Base-by-base conservation (phyloP, 2,797 vertebrate species). In the Chloroceryle amazona region DNA sequence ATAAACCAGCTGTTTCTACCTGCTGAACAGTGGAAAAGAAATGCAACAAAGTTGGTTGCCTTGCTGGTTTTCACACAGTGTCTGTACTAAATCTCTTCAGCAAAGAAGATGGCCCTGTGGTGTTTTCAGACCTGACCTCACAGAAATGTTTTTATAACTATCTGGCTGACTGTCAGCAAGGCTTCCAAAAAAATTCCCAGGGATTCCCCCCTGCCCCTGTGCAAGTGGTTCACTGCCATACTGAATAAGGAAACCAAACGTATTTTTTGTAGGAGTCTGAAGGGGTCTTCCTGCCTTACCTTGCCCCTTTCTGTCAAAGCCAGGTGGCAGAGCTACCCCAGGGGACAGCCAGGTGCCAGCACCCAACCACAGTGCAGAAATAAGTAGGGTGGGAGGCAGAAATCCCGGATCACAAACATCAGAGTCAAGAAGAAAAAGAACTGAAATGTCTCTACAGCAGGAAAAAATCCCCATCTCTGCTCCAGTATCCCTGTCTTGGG, bases 181-280 rank as follows among this genome's bases (percentile, higher is more conserved):
- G 3, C 17, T 76, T 70, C 54, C 28, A 37, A 70, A 74, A 74
- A 47, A 41, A 37, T 74, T 67, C 39, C 31, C 5, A 4, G 58
- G 84, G 15, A 37, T 52, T 90, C 16, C 21, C 19, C 9, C 9
- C 4, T 42, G 4, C 21, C 3, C 6, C 13, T 2, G 4, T 5
- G 4, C 3, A 2, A 72, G 25, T 1, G 2, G 3, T 66, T 19
- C 4, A 1, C 55, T 60, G 17, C 25, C 46, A 22, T n/a, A 6
- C 29, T 46, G 23, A 47, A 52, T 52, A 67, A 19, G 29, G 71
- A 57, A 63, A 7, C 1, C 8, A 41, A 25, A 11, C 8, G 1
- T 25, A 8, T 31, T 54, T 71, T 66, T 31, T 47, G 22, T 31
- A 15, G 44, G 15, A 10, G 14, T 37, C 73, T 4, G 3, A 81